Evolutionary conservation across 2,113 vertebrate genomes (phyloP).

Genomic region (Eonycteris spelaea): DNA sequence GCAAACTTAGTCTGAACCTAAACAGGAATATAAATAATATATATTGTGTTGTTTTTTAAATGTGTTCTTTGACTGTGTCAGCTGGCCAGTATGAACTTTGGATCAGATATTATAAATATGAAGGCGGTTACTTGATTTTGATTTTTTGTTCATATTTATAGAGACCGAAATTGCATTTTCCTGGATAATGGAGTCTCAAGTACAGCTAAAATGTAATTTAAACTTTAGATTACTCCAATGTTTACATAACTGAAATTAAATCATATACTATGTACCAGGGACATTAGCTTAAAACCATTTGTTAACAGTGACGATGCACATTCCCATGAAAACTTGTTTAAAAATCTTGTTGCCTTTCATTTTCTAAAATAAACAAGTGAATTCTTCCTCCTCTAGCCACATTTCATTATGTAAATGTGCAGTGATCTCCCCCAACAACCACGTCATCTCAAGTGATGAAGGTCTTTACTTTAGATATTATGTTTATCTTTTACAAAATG

Average conservation of each 20-base stretch:
- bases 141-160: constrained; percentile 46
- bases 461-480: not conserved
- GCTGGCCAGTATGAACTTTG: not conserved
- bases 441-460: not conserved
- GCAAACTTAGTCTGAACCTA: not conserved
- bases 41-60: not conserved
- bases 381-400: not conserved
- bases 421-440: not conserved
- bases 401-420: constrained; percentile 14
- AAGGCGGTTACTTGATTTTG: not conserved
- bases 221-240: constrained; percentile 5
- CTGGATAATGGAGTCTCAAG: not conserved
- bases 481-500: not conserved
- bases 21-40: not conserved
- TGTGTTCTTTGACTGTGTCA: not conserved
- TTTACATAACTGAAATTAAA: constrained; percentile 20
- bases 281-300: not conserved
- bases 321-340: not conserved
- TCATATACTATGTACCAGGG: not conserved
- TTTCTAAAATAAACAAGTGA: constrained; percentile 34
- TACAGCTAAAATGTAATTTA: constrained; percentile 36
- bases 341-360: not conserved
- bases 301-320: not conserved
- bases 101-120: not conserved
- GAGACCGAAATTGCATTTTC: constrained; percentile 9